Evolutionary conservation across 2,888 invertebrate species (phyloP), one percentile per base, ranked within the genome.

Genomic region (Tyria jacobaeae): DNA sequence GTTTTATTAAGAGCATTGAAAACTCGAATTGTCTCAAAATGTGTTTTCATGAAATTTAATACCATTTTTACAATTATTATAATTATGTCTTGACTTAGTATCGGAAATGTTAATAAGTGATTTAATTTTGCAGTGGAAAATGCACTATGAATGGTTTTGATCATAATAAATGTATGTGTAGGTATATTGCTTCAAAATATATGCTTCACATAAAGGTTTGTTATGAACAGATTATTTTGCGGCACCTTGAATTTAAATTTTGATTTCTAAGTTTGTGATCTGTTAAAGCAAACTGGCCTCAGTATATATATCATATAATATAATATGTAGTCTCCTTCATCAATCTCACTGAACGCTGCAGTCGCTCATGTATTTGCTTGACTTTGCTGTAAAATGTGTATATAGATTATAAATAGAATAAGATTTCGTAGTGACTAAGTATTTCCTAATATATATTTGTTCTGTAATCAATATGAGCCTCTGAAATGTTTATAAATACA

Each of bases 321-420:
- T n/a, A n/a, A n/a, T n/a, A 62, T 56, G 56, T 67, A 54, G 34
- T 54, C 50, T 27, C 57, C 21, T 68, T 60, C 58, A 57, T 60
- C 10, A 44, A 55, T 56, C 34, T 48, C 47, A 56, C 59, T 67
- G 54, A 51, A 57, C 57, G 57, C 52, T 44, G 57, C 9, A 41
- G 27, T 54, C 48, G 35, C 15, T 44, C 6, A 49, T 31, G 25
- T 52, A 60, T n/a, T 60, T 34, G 69, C 69, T 69, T 75, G 35
- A 56, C 48, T 53, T 58, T 17, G 37, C 50, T 72, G 44, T 66
- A 66, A 63, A 60, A 52, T 60, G 57, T 72, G 73, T 73, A 68
- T 70, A 68, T 68, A 68, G 44, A 35, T 39, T 37, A 12, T 64
- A 70, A 62, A 50, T 57, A 57, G 10, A 17, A 34, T 52, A 41